A percentile compares a stretch with the other conserved stretches of the same genome.
Conservation (phyloP, 2,113 vertebrate genomes). For the Tetraodon nigroviridis region DNA sequence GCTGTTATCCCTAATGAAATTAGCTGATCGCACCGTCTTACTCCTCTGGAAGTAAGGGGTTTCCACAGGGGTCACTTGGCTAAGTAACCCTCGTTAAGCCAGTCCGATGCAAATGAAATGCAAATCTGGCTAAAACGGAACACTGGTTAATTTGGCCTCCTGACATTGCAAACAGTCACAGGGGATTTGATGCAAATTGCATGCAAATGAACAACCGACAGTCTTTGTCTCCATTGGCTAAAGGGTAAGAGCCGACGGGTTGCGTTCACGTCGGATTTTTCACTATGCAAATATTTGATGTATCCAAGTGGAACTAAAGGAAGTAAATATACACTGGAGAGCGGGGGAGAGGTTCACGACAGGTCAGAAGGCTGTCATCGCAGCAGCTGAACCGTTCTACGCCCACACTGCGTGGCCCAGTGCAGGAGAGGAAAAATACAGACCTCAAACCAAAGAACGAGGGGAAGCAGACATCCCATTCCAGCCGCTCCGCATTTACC, state of each 20-base stretch:
- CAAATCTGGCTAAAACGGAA: constrained; percentile 72
- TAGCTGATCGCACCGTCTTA: constrained; percentile 61
- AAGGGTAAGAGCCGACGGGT: constrained; percentile 39
- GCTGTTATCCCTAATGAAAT: constrained; percentile 73
- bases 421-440: constrained; percentile 45
- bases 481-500: constrained; percentile 37
- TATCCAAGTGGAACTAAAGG: constrained; percentile 54
- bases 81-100: constrained; percentile 72
- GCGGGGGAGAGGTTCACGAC: constrained; percentile 37
- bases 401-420: constrained; percentile 22
- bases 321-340: constrained; percentile 44
- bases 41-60: constrained; percentile 58
- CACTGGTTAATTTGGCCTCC: constrained; percentile 78
- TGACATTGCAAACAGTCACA: constrained; percentile 76
- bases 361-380: constrained; percentile 49
- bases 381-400: constrained; percentile 41
- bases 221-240: constrained; percentile 55
- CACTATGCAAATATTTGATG: constrained; percentile 59
- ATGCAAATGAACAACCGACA: constrained; percentile 71
- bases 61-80: constrained; percentile 68
- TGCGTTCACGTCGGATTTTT: constrained; percentile 35
- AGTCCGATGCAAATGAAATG: constrained; percentile 76
- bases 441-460: constrained; percentile 50
- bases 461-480: constrained; percentile 48
- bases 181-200: constrained; percentile 73